A percentile compares a stretch with the other conserved stretches of the same genome.
phyloP scores from a whole-genome alignment of 2,797 vertebrate species.

The Mormyrops attenuatus region DNA sequence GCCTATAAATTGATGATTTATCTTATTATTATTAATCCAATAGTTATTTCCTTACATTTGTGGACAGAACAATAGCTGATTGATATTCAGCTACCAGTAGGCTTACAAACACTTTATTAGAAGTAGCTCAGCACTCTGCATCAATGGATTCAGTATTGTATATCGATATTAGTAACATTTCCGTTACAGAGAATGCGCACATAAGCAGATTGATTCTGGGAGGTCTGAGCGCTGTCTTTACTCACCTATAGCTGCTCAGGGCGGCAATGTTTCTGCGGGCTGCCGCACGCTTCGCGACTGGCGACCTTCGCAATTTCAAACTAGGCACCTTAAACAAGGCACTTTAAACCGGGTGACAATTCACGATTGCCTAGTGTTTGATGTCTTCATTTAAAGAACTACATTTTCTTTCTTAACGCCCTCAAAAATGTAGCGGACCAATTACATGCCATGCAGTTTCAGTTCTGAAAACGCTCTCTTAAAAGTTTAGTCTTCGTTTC shows the following conservation, averaged over 20 bases:
- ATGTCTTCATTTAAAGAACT: neutral
- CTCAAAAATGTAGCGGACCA: neutral
- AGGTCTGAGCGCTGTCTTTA: neutral
- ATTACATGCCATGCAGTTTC: neutral
- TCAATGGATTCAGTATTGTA: neutral
- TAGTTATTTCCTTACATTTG: neutral
- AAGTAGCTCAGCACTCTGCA: neutral
- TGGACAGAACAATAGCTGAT: neutral
- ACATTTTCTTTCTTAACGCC: neutral
- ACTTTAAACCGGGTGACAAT: neutral
- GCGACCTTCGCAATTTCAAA: neutral
- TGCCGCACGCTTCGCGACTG: neutral
- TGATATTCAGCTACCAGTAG: neutral
- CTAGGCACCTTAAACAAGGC: neutral
- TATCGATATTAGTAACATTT: neutral
- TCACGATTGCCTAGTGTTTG: neutral
- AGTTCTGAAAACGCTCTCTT: neutral
- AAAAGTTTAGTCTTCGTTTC: conserved; percentile 9
- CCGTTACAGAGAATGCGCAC: neutral
- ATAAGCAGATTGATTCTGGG: neutral
- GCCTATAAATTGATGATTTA: neutral
- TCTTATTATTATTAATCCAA: neutral
- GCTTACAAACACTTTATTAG: neutral
- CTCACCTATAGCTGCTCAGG: neutral
- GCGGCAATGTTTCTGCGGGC: neutral